Conservation (phyloP, 2,797 vertebrate species). For the Oreochromis mossambicus region DNA sequence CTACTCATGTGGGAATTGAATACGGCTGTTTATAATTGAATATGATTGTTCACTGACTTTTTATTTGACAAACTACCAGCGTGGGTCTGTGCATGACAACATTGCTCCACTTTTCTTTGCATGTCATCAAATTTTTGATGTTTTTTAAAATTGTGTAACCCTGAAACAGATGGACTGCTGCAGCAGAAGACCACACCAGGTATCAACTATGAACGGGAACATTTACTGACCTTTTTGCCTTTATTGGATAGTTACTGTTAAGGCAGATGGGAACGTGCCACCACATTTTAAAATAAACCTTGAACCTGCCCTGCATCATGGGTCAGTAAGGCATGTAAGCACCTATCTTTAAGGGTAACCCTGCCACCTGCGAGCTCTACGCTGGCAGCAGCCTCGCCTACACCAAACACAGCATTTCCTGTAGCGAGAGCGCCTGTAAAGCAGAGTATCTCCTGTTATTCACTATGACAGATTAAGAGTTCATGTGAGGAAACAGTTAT, state of each 20-base stretch:
- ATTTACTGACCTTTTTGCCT: not conserved
- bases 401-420: not conserved
- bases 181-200: not conserved
- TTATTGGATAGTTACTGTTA: not conserved
- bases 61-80: not conserved
- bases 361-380: not conserved
- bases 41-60: not conserved
- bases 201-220: not conserved
- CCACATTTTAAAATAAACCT: not conserved
- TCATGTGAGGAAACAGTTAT: not conserved
- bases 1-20: not conserved
- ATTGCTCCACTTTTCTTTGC: not conserved
- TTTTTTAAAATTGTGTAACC: fast-evolving
- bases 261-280: not conserved
- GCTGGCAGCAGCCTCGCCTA: not conserved
- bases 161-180: not conserved
- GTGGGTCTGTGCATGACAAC: not conserved
- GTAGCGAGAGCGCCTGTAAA: not conserved
- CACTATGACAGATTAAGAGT: not conserved
- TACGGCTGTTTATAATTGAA: not conserved
- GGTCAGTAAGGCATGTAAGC: not conserved
- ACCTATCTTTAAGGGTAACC: not conserved
- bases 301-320: not conserved
- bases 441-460: not conserved
- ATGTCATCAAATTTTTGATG: not conserved